Evolutionary conservation across 2,113 vertebrate species (phyloP).

Genomic region (Procapra przewalskii): DNA sequence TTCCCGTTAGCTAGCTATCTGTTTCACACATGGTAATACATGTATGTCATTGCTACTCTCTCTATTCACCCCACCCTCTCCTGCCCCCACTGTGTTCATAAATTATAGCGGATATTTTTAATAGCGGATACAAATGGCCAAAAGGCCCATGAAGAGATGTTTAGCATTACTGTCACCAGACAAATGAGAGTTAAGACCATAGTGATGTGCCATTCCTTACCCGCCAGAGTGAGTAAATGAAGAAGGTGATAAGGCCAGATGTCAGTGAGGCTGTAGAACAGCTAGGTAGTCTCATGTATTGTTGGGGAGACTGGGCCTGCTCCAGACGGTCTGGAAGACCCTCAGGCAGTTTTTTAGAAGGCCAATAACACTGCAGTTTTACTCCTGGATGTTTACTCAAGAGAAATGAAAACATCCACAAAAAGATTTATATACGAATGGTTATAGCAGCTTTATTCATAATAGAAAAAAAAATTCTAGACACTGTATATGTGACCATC

Average conservation of each 20-base stretch:
- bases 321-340: neutral
- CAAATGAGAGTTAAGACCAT: neutral
- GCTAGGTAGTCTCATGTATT: accelerated
- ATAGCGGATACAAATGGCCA: neutral
- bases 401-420: neutral
- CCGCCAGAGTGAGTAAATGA: neutral
- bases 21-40: neutral
- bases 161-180: neutral
- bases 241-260: neutral
- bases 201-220: neutral
- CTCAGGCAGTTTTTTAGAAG: neutral
- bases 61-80: neutral
- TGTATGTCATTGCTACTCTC: neutral
- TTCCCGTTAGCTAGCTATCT: neutral
- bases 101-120: neutral
- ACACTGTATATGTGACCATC: neutral
- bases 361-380: neutral
- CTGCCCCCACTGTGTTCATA: neutral
- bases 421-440: neutral
- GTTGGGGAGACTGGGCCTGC: too few species aligned
- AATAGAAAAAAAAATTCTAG: neutral
- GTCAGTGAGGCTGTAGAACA: neutral
- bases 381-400: neutral
- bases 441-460: neutral
- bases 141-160: neutral